Evolutionary conservation across 2,888 invertebrate genomes (phyloP).

Genomic region (Phyllotreta striolata): DNA sequence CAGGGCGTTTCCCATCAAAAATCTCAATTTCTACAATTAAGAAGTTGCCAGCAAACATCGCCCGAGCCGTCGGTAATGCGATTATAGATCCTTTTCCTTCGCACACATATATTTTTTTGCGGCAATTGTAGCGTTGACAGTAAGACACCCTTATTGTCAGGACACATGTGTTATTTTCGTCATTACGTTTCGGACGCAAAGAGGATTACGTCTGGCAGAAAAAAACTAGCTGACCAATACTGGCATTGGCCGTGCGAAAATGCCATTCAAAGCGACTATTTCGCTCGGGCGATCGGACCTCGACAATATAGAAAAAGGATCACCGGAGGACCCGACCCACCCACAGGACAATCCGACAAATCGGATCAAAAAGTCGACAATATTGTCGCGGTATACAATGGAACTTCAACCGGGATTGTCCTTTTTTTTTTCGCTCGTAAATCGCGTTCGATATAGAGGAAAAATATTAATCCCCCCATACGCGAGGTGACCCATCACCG

Average conservation of each 20-base stretch:
- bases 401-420: constrained; percentile 44
- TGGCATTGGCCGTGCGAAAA: too few relatives aligned
- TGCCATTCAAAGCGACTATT: too few relatives aligned
- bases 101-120: constrained; percentile 54
- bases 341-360: constrained; percentile 62
- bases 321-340: constrained; percentile 60
- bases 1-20: constrained; percentile 23
- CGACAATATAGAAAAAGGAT: constrained; percentile 61
- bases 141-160: constrained; percentile 61
- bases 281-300: constrained; percentile 49
- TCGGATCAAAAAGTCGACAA: constrained; percentile 65
- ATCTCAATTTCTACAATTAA: constrained; percentile 44
- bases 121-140: constrained; percentile 61
- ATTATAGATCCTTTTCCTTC: constrained; percentile 48
- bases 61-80: constrained; percentile 55
- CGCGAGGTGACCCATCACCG: too few relatives aligned
- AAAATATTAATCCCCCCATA: too few relatives aligned
- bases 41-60: constrained; percentile 47
- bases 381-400: constrained; percentile 61
- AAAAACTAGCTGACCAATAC: too few relatives aligned
- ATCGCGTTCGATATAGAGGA: too few relatives aligned
- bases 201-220: constrained; percentile 60
- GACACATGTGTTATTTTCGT: constrained; percentile 62
- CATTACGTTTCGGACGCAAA: constrained; percentile 61
- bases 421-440: too few relatives aligned